Evolutionary conservation across 2,113 vertebrate species (phyloP).

Genomic region (Alouatta palliata): DNA sequence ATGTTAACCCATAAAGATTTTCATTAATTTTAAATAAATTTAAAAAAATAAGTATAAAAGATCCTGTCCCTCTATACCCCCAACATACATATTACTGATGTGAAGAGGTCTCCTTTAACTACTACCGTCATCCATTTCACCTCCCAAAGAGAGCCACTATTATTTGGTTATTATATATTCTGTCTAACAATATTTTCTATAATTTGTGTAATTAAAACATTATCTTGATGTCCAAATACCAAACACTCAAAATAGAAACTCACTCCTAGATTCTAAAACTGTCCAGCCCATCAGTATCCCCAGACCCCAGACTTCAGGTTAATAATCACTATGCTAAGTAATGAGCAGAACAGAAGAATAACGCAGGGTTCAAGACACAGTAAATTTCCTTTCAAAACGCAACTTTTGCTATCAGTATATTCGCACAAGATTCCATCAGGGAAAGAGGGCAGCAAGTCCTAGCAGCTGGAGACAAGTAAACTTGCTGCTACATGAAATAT

Average conservation of each 20-base stretch:
- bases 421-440: not conserved
- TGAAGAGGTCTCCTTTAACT: not conserved
- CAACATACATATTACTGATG: not conserved
- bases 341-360: not conserved
- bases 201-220: not conserved
- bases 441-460: not conserved
- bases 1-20: not conserved
- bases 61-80: not conserved
- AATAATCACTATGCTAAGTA: not conserved
- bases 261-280: not conserved
- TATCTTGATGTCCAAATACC: slow-evolving; percentile 6
- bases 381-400: slow-evolving; percentile 25
- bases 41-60: not conserved
- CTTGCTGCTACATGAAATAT: not conserved
- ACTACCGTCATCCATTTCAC: not conserved
- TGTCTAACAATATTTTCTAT: not conserved
- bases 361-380: not conserved
- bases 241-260: not conserved
- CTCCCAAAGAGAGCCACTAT: not conserved
- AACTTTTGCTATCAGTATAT: not conserved
- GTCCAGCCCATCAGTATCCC: not conserved
- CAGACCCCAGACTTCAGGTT: not conserved
- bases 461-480: not conserved
- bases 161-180: not conserved
- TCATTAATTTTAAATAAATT: not conserved